phyloP scores from a whole-genome alignment of 2,888 invertebrate species.

The Chrysolina oricalcia region DNA sequence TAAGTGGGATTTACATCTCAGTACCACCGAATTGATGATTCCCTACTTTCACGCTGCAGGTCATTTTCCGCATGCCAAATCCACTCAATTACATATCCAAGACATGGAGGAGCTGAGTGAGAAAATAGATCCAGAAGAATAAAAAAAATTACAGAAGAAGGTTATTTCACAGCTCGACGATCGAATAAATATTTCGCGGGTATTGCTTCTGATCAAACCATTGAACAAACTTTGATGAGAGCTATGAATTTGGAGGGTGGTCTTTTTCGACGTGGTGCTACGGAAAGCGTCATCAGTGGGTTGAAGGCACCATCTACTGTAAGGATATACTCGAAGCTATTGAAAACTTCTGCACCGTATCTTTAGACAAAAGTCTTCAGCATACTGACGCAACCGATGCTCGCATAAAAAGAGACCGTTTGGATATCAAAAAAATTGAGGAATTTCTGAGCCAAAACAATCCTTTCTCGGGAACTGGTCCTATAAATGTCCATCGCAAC shows the following conservation, averaged over 20 bases:
- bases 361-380: conserved; percentile 47
- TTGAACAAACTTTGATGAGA: conserved; percentile 53
- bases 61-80: conserved; percentile 19
- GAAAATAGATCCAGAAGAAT: neutral
- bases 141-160: neutral
- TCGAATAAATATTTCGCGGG: conserved; percentile 48
- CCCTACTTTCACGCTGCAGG: conserved; percentile 18
- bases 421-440: neutral
- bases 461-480: neutral
- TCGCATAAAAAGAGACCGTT: conserved; percentile 41
- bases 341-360: conserved; percentile 53
- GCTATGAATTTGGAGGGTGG: conserved; percentile 50
- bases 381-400: conserved; percentile 49
- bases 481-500: conserved; percentile 6
- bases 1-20: conserved; percentile 16
- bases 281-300: conserved; percentile 50
- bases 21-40: conserved; percentile 1
- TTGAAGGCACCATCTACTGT: conserved; percentile 31
- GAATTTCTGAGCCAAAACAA: neutral
- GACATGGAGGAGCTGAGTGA: conserved; percentile 2
- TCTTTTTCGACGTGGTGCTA: conserved; percentile 45
- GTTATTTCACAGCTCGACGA: neutral
- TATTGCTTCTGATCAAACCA: conserved; percentile 53
- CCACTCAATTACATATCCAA: conserved; percentile 14
- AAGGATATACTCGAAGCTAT: conserved; percentile 53